A percentile compares a stretch with the other conserved stretches of the same genome.
These are phyloP conservation scores for Hedya salicella DNA, from an alignment of 2,888 invertebrate genomes.

Conservation along the genomic window DNA sequence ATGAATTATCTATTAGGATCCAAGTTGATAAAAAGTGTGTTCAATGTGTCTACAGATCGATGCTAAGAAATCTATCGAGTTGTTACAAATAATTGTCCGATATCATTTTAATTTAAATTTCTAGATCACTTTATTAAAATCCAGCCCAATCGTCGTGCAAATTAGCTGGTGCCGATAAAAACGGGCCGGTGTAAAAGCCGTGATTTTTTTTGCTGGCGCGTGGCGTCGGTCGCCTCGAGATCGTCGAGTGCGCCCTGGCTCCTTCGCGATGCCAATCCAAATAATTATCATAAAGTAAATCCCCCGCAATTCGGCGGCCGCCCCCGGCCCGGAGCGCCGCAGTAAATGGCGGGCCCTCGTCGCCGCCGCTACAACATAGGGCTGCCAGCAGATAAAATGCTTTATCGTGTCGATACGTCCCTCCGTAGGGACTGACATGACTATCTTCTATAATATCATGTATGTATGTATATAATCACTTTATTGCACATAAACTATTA, in stretches of 20 bases:
- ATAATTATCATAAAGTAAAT: slow-evolving; percentile 84
- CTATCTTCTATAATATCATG: background rate
- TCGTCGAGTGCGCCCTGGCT: slow-evolving; percentile 66
- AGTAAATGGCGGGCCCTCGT: slow-evolving; percentile 72
- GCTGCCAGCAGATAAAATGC: slow-evolving; percentile 32
- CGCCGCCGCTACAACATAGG: slow-evolving; percentile 52
- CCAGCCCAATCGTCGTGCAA: slow-evolving; percentile 64
- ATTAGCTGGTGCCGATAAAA: slow-evolving; percentile 62
- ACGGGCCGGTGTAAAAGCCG: slow-evolving; percentile 63
- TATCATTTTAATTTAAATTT: slow-evolving; percentile 58
- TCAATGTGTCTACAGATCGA: background rate
- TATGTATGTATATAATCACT: too few relatives aligned
- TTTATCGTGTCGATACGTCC: slow-evolving; percentile 40
- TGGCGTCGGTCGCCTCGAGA: slow-evolving; percentile 62
- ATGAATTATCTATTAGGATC: background rate
- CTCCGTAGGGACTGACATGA: background rate
- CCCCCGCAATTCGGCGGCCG: slow-evolving; percentile 79
- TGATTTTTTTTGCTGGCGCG: slow-evolving; percentile 70
- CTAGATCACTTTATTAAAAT: slow-evolving; percentile 63
- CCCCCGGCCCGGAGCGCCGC: slow-evolving; percentile 67
- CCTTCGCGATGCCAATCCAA: slow-evolving; percentile 80
- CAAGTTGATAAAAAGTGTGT: background rate
- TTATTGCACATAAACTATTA: too few relatives aligned
- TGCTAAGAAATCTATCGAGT: background rate
- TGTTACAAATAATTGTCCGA: slow-evolving; percentile 33